Conservation (phyloP, 2,113 vertebrate genomes). For the Edolisoma coerulescens region DNA sequence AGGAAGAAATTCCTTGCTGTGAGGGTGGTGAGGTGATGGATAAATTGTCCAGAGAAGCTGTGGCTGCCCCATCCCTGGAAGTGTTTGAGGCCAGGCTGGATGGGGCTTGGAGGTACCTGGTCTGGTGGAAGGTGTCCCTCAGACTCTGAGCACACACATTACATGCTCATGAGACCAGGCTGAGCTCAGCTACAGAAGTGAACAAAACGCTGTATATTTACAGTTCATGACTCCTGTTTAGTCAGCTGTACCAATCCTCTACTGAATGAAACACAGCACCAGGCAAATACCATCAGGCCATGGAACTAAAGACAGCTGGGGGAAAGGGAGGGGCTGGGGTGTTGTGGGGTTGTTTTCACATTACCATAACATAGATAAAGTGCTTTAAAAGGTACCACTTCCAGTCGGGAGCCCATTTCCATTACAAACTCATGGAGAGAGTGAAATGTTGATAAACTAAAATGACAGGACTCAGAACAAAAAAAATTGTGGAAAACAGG, state of each 20-base stretch:
- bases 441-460: not conserved
- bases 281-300: not conserved
- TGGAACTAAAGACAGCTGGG: not conserved
- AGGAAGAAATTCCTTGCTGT: not conserved
- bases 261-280: not conserved
- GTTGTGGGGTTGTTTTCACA: not conserved
- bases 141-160: accelerated
- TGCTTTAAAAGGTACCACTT: not conserved
- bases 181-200: not conserved
- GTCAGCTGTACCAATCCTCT: not conserved
- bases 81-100: not conserved
- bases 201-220: not conserved
- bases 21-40: not conserved
- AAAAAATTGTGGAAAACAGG: not conserved
- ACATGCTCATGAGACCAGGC: accelerated
- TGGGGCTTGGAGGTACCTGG: not conserved
- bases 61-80: not conserved
- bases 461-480: not conserved
- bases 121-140: not conserved
- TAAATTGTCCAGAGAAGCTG: not conserved
- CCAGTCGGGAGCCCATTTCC: not conserved
- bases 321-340: not conserved
- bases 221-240: not conserved
- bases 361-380: not conserved
- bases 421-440: not conserved